phyloP scores from a whole-genome alignment of 2,113 vertebrate genomes.

The Bambusicola thoracicus region DNA sequence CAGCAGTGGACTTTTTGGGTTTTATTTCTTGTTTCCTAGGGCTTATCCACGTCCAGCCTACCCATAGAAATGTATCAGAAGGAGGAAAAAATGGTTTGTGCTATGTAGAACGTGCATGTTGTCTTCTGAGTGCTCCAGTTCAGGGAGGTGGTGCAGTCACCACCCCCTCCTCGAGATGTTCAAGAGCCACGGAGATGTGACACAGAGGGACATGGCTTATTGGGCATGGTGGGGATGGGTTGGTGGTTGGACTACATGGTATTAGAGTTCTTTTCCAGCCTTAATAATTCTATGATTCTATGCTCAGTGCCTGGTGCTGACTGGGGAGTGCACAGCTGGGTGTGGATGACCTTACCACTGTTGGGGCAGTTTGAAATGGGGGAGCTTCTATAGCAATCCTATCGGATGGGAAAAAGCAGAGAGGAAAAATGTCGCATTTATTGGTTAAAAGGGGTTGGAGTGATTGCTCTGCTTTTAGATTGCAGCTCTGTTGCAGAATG shows the following conservation, averaged over 20 bases:
- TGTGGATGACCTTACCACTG: rapidly evolving
- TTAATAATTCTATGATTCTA: too few relatives aligned
- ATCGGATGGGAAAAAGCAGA: background rate
- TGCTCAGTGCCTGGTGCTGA: rapidly evolving
- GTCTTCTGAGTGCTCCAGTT: background rate
- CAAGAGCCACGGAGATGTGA: too few relatives aligned
- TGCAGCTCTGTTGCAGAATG: constrained; percentile 19
- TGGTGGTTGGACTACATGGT: too few relatives aligned
- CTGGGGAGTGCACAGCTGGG: background rate
- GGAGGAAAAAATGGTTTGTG: background rate
- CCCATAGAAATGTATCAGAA: background rate
- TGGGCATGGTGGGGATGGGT: too few relatives aligned
- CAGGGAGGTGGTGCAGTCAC: too few relatives aligned
- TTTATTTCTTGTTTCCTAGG: background rate
- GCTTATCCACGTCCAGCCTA: background rate
- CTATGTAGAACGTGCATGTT: background rate
- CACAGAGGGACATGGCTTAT: too few relatives aligned
- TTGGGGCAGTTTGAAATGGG: background rate
- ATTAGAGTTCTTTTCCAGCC: too few relatives aligned
- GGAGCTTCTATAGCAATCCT: background rate
- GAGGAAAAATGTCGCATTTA: constrained; percentile 32
- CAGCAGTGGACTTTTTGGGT: background rate
- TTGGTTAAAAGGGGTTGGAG: constrained; percentile 51
- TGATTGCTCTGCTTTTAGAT: constrained; percentile 40
- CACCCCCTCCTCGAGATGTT: too few relatives aligned